Conservation (phyloP, 2,797 vertebrate genomes). For the Gadopsis bispinosus region DNA sequence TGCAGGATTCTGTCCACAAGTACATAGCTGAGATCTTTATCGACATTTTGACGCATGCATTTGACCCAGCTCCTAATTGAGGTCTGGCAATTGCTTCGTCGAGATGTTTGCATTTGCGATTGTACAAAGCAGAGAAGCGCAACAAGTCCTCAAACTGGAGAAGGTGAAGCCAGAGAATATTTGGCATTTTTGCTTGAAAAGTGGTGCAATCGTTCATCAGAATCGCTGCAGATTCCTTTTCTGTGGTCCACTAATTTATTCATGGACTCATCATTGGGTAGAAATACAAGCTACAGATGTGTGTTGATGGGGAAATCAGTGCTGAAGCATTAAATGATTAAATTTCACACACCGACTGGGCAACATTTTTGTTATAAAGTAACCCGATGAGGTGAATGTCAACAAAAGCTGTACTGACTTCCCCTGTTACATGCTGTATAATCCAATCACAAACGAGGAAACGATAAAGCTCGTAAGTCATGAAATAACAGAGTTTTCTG, state of each 20-base stretch:
- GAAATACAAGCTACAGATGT: neutral
- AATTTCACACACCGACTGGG: neutral
- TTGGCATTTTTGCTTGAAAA: neutral
- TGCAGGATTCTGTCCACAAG: constrained; percentile 1
- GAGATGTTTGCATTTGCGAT: neutral
- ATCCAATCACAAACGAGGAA: constrained; percentile 17
- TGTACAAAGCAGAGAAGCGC: neutral
- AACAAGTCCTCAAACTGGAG: neutral
- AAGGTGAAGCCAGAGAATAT: neutral
- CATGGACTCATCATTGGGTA: neutral
- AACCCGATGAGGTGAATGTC: constrained; percentile 12
- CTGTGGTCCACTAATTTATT: neutral
- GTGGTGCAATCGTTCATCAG: neutral
- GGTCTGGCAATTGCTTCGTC: too few relatives aligned
- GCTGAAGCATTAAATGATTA: neutral
- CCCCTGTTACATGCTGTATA: neutral
- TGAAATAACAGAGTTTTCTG: neutral
- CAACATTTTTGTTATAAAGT: constrained; percentile 1
- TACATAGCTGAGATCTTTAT: neutral
- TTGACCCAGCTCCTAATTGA: too few relatives aligned
- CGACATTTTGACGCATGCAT: too few relatives aligned
- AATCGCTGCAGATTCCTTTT: neutral
- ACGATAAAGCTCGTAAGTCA: neutral
- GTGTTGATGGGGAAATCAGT: neutral
- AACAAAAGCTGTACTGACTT: constrained; percentile 27